Evolutionary conservation across 30 jellyfish, hydroid and myxozoan genomes (phyloP), one percentile per base, ranked within the genome.

Genomic region (Aurelia coerulea): DNA sequence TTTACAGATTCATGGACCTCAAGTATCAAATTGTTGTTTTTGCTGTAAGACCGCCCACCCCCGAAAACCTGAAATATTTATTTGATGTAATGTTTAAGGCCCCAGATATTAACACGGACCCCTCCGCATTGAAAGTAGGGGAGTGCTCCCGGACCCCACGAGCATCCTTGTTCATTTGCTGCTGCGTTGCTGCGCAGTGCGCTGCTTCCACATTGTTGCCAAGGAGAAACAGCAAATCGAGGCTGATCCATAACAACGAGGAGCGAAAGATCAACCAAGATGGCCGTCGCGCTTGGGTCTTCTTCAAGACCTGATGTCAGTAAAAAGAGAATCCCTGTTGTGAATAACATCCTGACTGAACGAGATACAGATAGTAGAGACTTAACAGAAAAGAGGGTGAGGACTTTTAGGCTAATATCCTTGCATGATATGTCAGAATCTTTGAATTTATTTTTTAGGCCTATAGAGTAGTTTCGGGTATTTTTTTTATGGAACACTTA

Each of bases 231-330:
- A 13, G 49, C 51, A 49, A 60, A 77, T 46, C 87, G 87, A 77
- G 89, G 89, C 73, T 64, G 56, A 46, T 46, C 14, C 56, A 46
- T 46, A 46, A 9, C 15, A 74, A 29, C 84, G 51, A 74, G 34
- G 64, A 33, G 63, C 12, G 58, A 14, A 58, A 46, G 60, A 78
- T n/a, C 62, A 54, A 78, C 33, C 80, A 79, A 79, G 51, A 79
- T 79, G 89, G 89, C 89, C 60, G 89, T 79, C 35, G 80, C 89
- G 8, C 70, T 62, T 63, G 65, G 74, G 29, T 11, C 73, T 15
- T 62, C 19, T 49, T 18, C 89, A 4, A 19, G 23, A 14, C 15
- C 50, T n/a, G 80, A 79, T 18, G 60, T 54, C 15, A 62, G 75
- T 52, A 49, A 79, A 64, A 68, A 68, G 53, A 59, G 63, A 81